Percentiles rank a stretch among this genome's conserved stretches.
phyloP scores from a whole-genome alignment of 35 echinoderm and acorn worm species.

The Lytechinus pictus region DNA sequence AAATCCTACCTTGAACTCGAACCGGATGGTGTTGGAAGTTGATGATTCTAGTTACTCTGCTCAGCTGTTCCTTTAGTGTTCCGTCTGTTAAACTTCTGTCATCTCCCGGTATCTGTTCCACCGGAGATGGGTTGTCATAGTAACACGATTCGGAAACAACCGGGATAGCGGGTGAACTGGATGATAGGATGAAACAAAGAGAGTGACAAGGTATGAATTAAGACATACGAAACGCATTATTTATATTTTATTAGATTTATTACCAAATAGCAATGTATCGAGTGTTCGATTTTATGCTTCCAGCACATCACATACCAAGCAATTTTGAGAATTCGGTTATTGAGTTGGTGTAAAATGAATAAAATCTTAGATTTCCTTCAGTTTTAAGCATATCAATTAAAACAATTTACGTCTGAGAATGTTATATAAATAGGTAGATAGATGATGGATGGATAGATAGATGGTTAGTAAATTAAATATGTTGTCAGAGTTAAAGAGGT shows the following conservation, averaged over 20 bases:
- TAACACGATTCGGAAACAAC: not conserved
- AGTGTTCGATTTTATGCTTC: not conserved
- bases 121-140: not conserved
- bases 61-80: not conserved
- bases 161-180: not conserved
- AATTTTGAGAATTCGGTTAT: no score
- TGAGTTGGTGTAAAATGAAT: no score
- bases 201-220: no score
- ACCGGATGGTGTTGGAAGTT: conserved; percentile 5
- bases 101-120: not conserved
- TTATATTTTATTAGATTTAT: not conserved
- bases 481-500: no score
- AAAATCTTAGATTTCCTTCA: no score
- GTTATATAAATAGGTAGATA: no score
- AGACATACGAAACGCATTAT: not conserved
- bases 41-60: not conserved
- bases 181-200: not conserved
- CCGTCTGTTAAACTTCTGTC: not conserved
- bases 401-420: no score
- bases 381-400: no score
- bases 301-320: not conserved
- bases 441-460: no score
- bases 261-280: not conserved
- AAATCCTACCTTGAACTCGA: not conserved
- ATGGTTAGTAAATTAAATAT: no score